Evolutionary conservation across 2,797 vertebrate species (phyloP).

Genomic region (Chloroceryle amazona): DNA sequence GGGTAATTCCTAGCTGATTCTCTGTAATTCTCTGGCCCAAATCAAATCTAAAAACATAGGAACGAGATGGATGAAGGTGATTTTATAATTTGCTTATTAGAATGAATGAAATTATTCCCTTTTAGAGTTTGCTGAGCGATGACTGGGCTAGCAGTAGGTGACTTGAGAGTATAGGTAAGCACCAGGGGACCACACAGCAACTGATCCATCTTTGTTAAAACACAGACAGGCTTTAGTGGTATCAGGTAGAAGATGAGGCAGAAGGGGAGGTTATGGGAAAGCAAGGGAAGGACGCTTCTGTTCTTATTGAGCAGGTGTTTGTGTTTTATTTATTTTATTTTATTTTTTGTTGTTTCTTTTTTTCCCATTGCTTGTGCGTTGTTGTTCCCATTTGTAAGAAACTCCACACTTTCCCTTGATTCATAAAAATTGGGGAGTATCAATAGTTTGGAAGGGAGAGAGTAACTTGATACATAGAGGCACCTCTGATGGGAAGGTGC

Average conservation of each 20-base stretch:
- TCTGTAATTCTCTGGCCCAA: background rate
- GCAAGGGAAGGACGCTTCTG: background rate
- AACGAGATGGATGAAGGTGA: slow-evolving; percentile 56
- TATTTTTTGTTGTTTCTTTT: background rate
- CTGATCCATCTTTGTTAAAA: slow-evolving; percentile 44
- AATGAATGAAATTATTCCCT: slow-evolving; percentile 29
- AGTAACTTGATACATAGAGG: background rate
- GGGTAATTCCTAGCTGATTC: background rate
- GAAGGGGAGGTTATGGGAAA: slow-evolving; percentile 17
- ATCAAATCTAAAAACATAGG: slow-evolving; percentile 53
- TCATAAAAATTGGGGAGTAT: background rate
- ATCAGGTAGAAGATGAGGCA: slow-evolving; percentile 11
- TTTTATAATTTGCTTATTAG: slow-evolving; percentile 61
- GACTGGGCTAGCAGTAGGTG: slow-evolving; percentile 12
- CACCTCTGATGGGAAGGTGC: background rate
- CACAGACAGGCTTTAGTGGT: background rate
- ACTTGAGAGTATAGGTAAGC: slow-evolving; percentile 15
- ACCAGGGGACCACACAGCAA: background rate
- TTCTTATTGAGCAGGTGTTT: background rate
- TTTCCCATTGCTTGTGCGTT: background rate
- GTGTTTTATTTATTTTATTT: background rate
- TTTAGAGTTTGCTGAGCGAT: slow-evolving; percentile 11
- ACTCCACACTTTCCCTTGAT: background rate
- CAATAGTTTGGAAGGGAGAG: slow-evolving; percentile 5
- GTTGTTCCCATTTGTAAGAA: background rate